Percentiles rank a stretch among this genome's conserved stretches.
Conservation (phyloP, 2,888 invertebrate species). For the Phrixothrix hirtus region DNA sequence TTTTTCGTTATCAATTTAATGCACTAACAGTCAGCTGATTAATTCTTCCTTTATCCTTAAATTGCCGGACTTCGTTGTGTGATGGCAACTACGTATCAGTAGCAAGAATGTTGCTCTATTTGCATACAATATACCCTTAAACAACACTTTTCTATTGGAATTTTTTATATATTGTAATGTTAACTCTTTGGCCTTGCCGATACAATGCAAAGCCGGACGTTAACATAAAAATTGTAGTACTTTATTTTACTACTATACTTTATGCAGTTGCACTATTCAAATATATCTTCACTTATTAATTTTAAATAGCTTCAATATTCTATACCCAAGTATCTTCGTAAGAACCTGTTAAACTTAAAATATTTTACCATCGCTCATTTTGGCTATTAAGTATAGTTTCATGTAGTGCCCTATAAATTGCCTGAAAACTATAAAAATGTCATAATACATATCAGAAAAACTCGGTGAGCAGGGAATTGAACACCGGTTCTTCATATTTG, state of each 20-base stretch:
- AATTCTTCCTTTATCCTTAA: slow-evolving; percentile 43
- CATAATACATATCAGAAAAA: no score
- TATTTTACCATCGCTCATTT: no score
- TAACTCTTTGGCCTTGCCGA: slow-evolving; percentile 30
- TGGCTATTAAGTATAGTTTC: no score
- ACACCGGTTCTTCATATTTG: no score
- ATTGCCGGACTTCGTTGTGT: slow-evolving; percentile 40
- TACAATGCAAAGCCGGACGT: slow-evolving; percentile 19
- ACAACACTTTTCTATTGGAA: slow-evolving; percentile 49
- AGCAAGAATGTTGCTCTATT: slow-evolving; percentile 51
- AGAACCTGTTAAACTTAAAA: no score
- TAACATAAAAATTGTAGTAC: slow-evolving; percentile 15
- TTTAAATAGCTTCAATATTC: no score
- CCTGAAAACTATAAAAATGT: no score
- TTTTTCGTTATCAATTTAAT: slow-evolving; percentile 38
- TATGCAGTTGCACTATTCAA: no score
- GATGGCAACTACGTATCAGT: slow-evolving; percentile 42
- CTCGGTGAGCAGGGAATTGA: no score
- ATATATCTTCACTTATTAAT: no score
- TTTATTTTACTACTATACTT: slow-evolving; percentile 13
- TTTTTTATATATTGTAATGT: slow-evolving; percentile 41
- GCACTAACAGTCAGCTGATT: slow-evolving; percentile 37
- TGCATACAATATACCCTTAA: slow-evolving; percentile 53
- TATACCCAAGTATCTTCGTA: no score
- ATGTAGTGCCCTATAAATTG: no score